These are phyloP conservation scores for Enteromius trimaculatus DNA, from an alignment of 2,797 vertebrate genomes.

Conservation along the genomic window DNA sequence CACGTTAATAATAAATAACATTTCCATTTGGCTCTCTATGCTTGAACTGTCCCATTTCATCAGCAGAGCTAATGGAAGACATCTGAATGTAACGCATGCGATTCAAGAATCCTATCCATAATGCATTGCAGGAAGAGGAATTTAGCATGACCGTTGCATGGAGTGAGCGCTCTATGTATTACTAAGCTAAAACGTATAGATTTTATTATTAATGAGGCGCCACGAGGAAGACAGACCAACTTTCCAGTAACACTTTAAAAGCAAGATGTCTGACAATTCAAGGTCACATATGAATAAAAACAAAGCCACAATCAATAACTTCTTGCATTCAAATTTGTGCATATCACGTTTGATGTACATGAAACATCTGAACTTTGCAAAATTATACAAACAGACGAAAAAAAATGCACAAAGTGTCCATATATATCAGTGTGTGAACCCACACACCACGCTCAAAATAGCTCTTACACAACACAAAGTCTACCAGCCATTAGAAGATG, in stretches of 20 bases:
- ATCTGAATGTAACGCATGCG: constrained; percentile 16
- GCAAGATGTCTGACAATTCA: not conserved
- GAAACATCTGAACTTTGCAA: not conserved
- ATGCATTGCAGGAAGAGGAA: constrained; percentile 52
- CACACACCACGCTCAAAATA: constrained; percentile 47
- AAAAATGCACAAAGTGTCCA: not conserved
- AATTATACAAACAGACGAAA: not conserved
- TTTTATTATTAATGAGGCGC: constrained; percentile 64
- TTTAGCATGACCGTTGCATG: constrained; percentile 27
- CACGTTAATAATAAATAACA: constrained; percentile 10
- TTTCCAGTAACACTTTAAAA: constrained; percentile 11
- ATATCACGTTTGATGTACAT: not conserved
- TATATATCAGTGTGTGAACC: constrained; percentile 25
- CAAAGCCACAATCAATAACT: not conserved
- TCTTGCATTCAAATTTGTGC: not conserved
- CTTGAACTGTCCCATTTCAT: not conserved
- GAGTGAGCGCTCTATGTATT: constrained; percentile 60
- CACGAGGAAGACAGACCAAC: constrained; percentile 68
- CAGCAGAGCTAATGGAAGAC: constrained; percentile 27
- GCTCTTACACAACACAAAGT: constrained; percentile 38
- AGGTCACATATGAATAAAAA: not conserved
- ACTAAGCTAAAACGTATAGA: constrained; percentile 60
- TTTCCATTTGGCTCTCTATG: not conserved
- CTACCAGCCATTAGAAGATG: constrained; percentile 16
- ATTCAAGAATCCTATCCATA: constrained; percentile 44